Evolutionary conservation across 2,888 invertebrate species (phyloP), one percentile per base, ranked within the genome.

Genomic region (Lasioglossum lativentre): DNA sequence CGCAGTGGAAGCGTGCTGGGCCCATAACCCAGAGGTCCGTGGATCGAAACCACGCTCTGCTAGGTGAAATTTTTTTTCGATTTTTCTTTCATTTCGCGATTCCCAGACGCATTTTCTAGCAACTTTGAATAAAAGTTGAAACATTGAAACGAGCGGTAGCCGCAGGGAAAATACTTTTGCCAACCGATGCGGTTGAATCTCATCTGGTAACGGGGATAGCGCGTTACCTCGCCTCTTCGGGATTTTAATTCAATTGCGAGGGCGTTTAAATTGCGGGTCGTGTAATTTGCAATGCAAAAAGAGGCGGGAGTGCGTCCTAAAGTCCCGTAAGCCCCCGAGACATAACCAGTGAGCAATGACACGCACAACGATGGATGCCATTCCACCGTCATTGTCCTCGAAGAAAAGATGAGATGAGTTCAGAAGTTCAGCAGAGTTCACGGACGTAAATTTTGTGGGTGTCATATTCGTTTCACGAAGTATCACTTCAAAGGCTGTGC

Each of bases 21-120:
- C 97, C 97, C 97, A 97, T 97, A 97, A 97, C 97, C 97, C 97
- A 98, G 97, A 98, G 97, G 97, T 98, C 97, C 97, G 98, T 97
- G 97, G 97, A 97, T 97, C 97, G 97, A 97, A 97, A 97, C 97
- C 97, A 97, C 97, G 97, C 97, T 97, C 97, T 97, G 97, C 97
- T 97, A 97, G 73, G 12, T 71, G 45, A 56, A 8, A 8, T 52
- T 56, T 77, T 45, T 63, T 63, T 78, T 59, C 38, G 45, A 68
- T 74, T 8, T 47, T 79, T 81, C 75, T 68, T 83, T 66, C 40
- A 23, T 12, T 12, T 34, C 81, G 16, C 34, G 19, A 12, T n/a
- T 47, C 8, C 1, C 2, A 10, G 8, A 23, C 3, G n/a, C 23
- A 6, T 68, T 70, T 30, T 38, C 34, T 0, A 16, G 1, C 40